phyloP scores from a whole-genome alignment of 2,888 invertebrate genomes.

The Willowsia nigromaculata region DNA sequence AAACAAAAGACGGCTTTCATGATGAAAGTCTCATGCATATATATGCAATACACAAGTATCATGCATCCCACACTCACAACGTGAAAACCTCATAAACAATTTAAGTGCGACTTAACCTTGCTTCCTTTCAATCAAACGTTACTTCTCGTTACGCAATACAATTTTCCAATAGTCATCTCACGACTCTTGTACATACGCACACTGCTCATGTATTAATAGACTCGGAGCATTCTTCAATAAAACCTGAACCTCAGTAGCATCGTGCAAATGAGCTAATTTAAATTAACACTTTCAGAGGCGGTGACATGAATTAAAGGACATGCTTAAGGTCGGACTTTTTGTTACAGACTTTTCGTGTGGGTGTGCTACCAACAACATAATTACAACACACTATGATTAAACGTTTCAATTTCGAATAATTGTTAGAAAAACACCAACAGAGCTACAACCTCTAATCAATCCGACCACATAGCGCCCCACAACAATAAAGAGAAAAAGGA shows the following conservation, averaged over 20 bases:
- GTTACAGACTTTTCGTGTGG: slow-evolving; percentile 9
- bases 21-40: too few relatives aligned
- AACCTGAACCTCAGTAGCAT: neutral
- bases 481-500: neutral
- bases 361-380: neutral
- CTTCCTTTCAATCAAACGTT: neutral
- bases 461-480: neutral
- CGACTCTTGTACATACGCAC: neutral
- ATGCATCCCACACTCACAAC: neutral
- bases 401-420: neutral
- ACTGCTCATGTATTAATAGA: neutral
- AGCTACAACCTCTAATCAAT: neutral
- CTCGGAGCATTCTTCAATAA: neutral
- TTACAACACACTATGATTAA: neutral
- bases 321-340: slow-evolving; percentile 37
- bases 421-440: neutral
- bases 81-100: neutral
- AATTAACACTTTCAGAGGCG: neutral
- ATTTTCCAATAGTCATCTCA: slow-evolving; percentile 17
- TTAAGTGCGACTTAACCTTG: slow-evolving; percentile 10
- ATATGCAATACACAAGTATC: too few relatives aligned
- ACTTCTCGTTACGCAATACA: neutral
- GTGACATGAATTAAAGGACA: neutral
- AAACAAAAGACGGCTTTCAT: too few relatives aligned
- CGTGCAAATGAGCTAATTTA: neutral